phyloP scores from a whole-genome alignment of 1,140 invertebrate species.

The Papilio machaon region DNA sequence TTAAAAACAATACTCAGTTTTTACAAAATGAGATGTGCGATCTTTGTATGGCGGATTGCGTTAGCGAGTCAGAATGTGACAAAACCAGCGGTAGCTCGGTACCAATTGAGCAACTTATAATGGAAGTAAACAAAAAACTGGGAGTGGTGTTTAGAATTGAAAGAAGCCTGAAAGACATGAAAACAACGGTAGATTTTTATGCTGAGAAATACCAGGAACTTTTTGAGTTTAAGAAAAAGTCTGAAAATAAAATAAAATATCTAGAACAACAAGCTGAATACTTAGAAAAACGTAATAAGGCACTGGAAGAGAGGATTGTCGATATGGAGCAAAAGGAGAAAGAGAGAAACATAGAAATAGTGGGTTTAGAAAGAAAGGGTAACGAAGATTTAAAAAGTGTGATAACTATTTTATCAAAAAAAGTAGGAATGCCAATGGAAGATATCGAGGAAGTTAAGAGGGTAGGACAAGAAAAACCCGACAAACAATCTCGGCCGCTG shows the following conservation, averaged over 20 bases:
- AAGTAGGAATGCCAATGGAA: not conserved
- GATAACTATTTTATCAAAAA: not conserved
- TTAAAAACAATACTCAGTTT: too few species aligned
- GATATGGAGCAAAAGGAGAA: constrained; percentile 36
- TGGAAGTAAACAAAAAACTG: constrained; percentile 24
- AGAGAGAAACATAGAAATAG: constrained; percentile 39
- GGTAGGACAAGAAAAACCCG: not conserved
- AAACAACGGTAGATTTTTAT: constrained; percentile 29
- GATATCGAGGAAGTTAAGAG: not conserved
- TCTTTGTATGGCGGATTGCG: too few species aligned
- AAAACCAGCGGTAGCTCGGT: not conserved
- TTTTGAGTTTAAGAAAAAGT: constrained; percentile 33
- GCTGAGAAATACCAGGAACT: constrained; percentile 39
- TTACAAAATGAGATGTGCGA: too few species aligned
- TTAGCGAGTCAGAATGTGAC: not conserved
- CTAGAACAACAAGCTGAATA: constrained; percentile 38
- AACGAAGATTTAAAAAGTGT: constrained; percentile 1
- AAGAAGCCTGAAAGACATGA: constrained; percentile 6
- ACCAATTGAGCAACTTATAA: constrained; percentile 30
- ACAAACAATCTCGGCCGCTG: not conserved
- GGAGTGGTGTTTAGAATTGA: constrained; percentile 33
- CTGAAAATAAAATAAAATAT: constrained; percentile 36
- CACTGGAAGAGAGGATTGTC: constrained; percentile 35
- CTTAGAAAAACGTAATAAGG: constrained; percentile 37
- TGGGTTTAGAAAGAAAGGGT: constrained; percentile 14